Evolutionary conservation across 1,140 invertebrate species (phyloP), one percentile per base, ranked within the genome.

Genomic region (Eupeodes corollae): DNA sequence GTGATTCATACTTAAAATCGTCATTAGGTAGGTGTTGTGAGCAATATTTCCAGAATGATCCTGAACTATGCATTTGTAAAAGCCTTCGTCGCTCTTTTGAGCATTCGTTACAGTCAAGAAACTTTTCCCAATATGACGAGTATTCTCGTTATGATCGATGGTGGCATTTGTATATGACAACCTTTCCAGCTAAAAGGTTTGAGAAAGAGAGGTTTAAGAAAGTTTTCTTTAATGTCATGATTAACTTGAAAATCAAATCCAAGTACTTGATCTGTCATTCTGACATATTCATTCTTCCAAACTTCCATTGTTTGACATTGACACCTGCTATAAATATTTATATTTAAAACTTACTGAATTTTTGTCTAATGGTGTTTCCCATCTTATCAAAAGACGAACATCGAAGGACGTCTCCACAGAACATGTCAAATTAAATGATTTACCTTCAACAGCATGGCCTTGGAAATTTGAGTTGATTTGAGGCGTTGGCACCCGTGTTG

Each of bases 1-100:
- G 12, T 34, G n/a, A n/a, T 8, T 58, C 59, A 57, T 52, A 75
- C 75, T 54, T 51, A 72, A 54, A 9, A 78, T 55, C 11, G 32
- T 63, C 1, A 77, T 68, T 13, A 51, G 52, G 14, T 59, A 70
- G n/a, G 35, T 49, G 0, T 58, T 53, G 5, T 39, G 53, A 35
- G 67, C 66, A 1, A 11, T 46, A 13, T 63, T 59, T 0, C 59
- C 47, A 47, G 56, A 57, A 34, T 49, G 51, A 47, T 72, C 70
- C 0, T 35, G 58, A 6, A 76, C 70, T 8, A 49, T 43, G 43
- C 79, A 80, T 12, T 56, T 59, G 52, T 79, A 80, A 18, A 44
- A 19, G 0, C 78, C 78, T 9, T 61, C 56, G 51, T 80, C 77
- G 2, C 59, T 46, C 0, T 48, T 64, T 13, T 56, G 44, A 1